These are phyloP conservation scores for Meta bourneti DNA, from an alignment of 2,888 invertebrate genomes.

Conservation along the genomic window DNA sequence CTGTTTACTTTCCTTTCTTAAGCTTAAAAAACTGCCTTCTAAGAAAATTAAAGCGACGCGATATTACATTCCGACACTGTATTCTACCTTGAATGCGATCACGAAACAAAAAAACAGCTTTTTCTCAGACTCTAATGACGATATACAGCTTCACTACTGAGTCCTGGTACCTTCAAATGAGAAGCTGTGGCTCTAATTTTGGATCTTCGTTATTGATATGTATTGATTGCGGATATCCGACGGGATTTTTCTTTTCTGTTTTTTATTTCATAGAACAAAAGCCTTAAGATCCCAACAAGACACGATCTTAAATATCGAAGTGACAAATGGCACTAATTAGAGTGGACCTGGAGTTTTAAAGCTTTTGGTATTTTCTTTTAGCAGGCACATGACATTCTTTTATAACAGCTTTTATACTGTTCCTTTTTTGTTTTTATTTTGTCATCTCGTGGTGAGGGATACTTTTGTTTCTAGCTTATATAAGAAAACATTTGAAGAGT, in stretches of 20 bases:
- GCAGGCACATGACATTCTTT: not conserved
- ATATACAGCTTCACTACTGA: not conserved
- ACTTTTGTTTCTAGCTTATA: too few relatives aligned
- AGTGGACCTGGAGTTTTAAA: not conserved
- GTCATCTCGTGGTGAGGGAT: too few relatives aligned
- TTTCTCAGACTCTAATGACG: not conserved
- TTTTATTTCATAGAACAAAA: constrained; percentile 1
- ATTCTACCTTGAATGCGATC: too few relatives aligned
- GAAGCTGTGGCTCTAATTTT: constrained; percentile 3
- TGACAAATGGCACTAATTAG: constrained; percentile 47
- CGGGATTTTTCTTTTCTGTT: not conserved
- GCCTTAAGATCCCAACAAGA: not conserved
- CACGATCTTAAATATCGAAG: constrained; percentile 7
- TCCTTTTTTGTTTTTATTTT: too few relatives aligned
- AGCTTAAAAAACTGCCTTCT: too few relatives aligned
- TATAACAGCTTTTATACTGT: too few relatives aligned
- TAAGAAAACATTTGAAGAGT: too few relatives aligned
- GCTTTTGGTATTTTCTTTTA: not conserved
- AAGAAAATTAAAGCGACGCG: too few relatives aligned
- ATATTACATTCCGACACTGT: too few relatives aligned
- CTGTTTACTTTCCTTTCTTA: too few relatives aligned
- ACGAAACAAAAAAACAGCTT: too few relatives aligned
- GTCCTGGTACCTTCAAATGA: not conserved
- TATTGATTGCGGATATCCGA: constrained; percentile 23
- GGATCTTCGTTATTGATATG: not conserved